Evolutionary conservation across 2,797 vertebrate genomes (phyloP), one percentile per base, ranked within the genome.

Genomic region (Pseudomugil tenellus): DNA sequence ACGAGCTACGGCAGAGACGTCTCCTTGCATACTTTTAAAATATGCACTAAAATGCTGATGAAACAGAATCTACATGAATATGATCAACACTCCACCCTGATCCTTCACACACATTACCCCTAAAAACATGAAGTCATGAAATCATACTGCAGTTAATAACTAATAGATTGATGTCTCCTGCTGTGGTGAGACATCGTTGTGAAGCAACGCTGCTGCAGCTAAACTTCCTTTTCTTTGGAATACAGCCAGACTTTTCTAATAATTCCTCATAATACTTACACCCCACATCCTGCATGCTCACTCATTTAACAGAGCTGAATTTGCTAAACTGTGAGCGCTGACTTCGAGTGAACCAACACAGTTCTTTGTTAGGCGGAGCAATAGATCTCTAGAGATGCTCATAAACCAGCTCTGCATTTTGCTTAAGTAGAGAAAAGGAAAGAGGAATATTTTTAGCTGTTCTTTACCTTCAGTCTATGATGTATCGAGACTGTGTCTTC

Each of bases 401-500:
- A 70, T 60, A 63, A 77, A 75, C 76, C 51, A 72, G 46, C 72
- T 81, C 70, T 28, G 70, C 81, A 64, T 88, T 92, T 90, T 87
- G 80, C 86, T 88, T 87, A 76, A 83, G 82, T 46, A 61, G 67
- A 51, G n/a, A 32, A 76, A 56, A 56, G 65, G 51, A 43, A 66
- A 23, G 52, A 37, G 43, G 55, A 62, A 60, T 91, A 92, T 93
- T 92, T 93, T 92, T 91, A 93, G 82, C 70, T 69, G 68, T 84
- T 83, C 83, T 89, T 88, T 85, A 89, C 84, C 84, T 83, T 82
- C 80, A 72, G 67, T 82, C 72, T 61, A 70, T 85, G 87, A 93
- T 86, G 59, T 80, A 92, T 89, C 63, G 80, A 91, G 87, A 87
- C 58, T 77, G 64, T 70, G 80, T 80, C 91, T 88, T 83, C 10